Percentiles rank a stretch among this genome's conserved stretches.
Evolutionary conservation across 2,888 invertebrate genomes (phyloP).

Genomic region (Enoplolaimus lenunculus): DNA sequence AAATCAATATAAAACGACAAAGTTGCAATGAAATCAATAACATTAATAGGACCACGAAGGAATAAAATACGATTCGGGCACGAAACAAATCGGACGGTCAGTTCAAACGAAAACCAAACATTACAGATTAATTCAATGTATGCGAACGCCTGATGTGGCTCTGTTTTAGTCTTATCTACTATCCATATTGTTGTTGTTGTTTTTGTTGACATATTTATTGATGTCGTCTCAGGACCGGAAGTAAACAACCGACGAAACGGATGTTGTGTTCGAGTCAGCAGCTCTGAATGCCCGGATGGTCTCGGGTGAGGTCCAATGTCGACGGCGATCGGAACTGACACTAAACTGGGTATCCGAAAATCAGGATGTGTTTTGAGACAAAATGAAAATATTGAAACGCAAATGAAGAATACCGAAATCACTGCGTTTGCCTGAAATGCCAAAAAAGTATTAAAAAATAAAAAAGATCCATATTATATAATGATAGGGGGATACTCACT

Average conservation of each 20-base stretch:
- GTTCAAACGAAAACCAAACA: constrained; percentile 82
- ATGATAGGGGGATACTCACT: too few relatives aligned
- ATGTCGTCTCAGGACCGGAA: too few relatives aligned
- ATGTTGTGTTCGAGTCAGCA: too few relatives aligned
- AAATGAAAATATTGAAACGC: constrained; percentile 84
- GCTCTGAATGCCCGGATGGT: too few relatives aligned
- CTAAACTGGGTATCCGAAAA: constrained; percentile 62
- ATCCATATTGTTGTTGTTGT: too few relatives aligned
- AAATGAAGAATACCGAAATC: constrained; percentile 86
- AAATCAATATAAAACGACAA: constrained; percentile 86
- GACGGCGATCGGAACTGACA: neutral
- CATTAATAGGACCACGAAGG: constrained; percentile 69
- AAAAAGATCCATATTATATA: too few relatives aligned
- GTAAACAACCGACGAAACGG: too few relatives aligned
- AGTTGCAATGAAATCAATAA: constrained; percentile 95
- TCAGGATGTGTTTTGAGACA: constrained; percentile 93
- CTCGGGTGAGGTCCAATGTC: too few relatives aligned
- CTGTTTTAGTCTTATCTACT: too few relatives aligned
- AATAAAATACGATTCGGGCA: constrained; percentile 86
- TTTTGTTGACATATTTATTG: too few relatives aligned
- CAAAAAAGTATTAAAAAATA: too few relatives aligned
- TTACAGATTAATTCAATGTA: constrained; percentile 80
- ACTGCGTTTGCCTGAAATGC: constrained; percentile 77
- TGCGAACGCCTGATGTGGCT: constrained; percentile 57
- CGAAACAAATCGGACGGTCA: constrained; percentile 45